A percentile compares a stretch with the other conserved stretches of the same genome.
Conservation (phyloP, 2,888 invertebrate species). For the Odontothrips loti region DNA sequence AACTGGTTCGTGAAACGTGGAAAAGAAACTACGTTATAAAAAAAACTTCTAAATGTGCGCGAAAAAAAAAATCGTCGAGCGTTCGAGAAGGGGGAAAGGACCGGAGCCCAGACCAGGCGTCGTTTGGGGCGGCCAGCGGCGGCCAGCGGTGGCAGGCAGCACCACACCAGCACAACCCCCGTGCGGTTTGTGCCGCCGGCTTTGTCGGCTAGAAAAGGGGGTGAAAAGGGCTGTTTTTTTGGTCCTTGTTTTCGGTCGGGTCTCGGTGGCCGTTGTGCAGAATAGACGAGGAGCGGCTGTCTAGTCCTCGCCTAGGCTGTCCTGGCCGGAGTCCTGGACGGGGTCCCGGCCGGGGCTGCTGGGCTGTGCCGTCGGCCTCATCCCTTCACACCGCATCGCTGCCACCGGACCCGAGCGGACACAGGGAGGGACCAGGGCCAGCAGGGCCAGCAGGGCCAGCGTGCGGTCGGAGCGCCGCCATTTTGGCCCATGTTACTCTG, state of each 20-base stretch:
- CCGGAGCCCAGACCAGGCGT: too few relatives aligned
- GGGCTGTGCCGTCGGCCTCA: background rate
- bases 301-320: background rate
- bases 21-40: too few relatives aligned
- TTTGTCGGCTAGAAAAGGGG: background rate
- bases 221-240: background rate
- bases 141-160: background rate
- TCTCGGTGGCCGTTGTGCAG: background rate
- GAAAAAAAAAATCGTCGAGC: too few relatives aligned
- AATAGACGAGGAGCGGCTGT: background rate
- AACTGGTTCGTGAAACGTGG: too few relatives aligned
- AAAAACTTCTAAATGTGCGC: too few relatives aligned
- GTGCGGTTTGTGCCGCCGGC: background rate
- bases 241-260: background rate
- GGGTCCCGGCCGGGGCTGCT: too few relatives aligned
- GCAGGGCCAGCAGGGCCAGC: background rate
- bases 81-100: too few relatives aligned
- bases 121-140: background rate
- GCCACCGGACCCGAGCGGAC: background rate
- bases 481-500: conserved; percentile 19
- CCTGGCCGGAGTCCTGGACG: too few relatives aligned
- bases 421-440: too few relatives aligned
- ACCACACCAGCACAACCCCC: background rate
- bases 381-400: background rate
- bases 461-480: background rate